These are phyloP conservation scores for Scarus forsteni DNA, from an alignment of 2,797 vertebrate genomes.

Conservation along the genomic window DNA sequence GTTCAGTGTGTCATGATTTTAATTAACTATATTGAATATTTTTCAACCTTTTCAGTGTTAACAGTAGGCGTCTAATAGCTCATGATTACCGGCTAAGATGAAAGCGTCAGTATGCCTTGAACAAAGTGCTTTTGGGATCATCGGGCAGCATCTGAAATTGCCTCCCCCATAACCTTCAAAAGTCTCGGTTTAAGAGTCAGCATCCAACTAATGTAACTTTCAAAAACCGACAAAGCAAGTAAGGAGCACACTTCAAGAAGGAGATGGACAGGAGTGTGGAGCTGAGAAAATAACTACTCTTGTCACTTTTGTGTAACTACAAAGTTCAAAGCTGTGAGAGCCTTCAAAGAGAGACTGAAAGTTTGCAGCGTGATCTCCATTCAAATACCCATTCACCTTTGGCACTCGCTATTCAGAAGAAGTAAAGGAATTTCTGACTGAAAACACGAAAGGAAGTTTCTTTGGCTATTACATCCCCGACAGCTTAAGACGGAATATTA, in stretches of 20 bases:
- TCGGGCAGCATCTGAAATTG: background rate
- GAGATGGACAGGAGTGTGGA: background rate
- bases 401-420: background rate
- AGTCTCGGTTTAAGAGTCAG: background rate
- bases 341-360: background rate
- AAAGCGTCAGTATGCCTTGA: background rate
- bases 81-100: conserved; percentile 23
- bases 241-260: conserved; percentile 7
- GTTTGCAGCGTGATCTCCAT: background rate
- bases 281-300: background rate
- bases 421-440: background rate
- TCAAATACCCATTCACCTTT: background rate
- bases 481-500: too few species aligned
- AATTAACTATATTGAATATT: conserved; percentile 16
- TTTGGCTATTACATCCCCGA: too few species aligned
- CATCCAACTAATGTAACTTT: background rate
- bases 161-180: background rate
- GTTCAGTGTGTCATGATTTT: conserved; percentile 15
- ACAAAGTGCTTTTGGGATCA: background rate
- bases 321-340: background rate
- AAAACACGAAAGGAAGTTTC: too few species aligned
- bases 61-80: conserved; percentile 5
- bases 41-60: background rate
- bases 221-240: background rate
- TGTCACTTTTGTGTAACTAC: conserved; percentile 3